These are phyloP conservation scores for Hirundichthys speculiger DNA, from an alignment of 2,113 vertebrate genomes.

Conservation along the genomic window DNA sequence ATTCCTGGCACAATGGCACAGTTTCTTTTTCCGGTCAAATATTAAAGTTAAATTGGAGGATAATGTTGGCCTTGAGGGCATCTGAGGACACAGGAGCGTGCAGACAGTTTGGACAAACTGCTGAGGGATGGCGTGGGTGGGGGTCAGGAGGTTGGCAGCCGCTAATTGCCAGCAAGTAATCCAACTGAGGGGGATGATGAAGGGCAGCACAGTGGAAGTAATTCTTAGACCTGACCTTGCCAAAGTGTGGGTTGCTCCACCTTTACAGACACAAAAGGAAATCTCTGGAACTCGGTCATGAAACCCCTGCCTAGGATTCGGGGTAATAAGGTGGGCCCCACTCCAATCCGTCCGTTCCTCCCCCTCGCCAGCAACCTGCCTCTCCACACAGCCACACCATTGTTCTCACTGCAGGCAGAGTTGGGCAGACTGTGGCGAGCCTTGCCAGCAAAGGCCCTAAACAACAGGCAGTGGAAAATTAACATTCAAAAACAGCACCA, in stretches of 20 bases:
- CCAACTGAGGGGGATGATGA: constrained; percentile 46
- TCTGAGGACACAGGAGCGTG: neutral
- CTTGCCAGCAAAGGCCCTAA: constrained; percentile 69
- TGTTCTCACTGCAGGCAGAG: constrained; percentile 74
- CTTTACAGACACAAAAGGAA: constrained; percentile 46
- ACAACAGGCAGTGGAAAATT: constrained; percentile 70
- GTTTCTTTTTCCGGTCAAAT: too few relatives aligned
- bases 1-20: too few relatives aligned
- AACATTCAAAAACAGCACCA: constrained; percentile 70
- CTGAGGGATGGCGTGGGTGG: constrained; percentile 36
- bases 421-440: constrained; percentile 64
- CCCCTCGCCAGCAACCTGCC: constrained; percentile 47
- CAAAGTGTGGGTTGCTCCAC: constrained; percentile 38
- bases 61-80: too few relatives aligned
- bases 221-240: constrained; percentile 53
- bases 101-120: constrained; percentile 26
- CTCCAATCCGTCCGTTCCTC: constrained; percentile 59
- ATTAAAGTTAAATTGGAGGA: too few relatives aligned
- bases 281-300: constrained; percentile 41
- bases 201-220: constrained; percentile 57
- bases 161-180: constrained; percentile 55
- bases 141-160: constrained; percentile 48
- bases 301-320: constrained; percentile 46
- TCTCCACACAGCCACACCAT: constrained; percentile 75
- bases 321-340: constrained; percentile 62